A percentile compares a stretch with the other conserved stretches of the same genome.
phyloP scores from a whole-genome alignment of 2,113 vertebrate species.

The Semicossyphus pulcher region DNA sequence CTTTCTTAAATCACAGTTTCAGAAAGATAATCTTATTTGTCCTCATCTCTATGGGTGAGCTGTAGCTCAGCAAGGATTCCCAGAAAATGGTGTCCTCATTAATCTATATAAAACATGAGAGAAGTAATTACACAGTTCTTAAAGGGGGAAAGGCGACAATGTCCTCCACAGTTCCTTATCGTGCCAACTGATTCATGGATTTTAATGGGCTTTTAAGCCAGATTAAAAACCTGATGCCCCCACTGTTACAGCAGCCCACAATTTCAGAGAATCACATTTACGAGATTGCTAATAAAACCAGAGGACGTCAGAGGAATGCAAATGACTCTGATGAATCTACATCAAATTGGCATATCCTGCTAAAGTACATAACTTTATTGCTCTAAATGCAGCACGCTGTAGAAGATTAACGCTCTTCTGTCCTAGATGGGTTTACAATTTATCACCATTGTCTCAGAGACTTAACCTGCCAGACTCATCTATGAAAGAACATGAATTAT shows the following conservation, averaged over 20 bases:
- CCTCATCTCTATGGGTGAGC: slow-evolving; percentile 23
- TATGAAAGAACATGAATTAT: neutral
- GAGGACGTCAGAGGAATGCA: slow-evolving; percentile 51
- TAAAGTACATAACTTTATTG: slow-evolving; percentile 47
- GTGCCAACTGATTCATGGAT: slow-evolving; percentile 61
- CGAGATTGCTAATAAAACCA: slow-evolving; percentile 71
- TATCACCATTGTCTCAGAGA: neutral
- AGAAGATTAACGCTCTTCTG: neutral
- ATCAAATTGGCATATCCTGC: slow-evolving; percentile 50
- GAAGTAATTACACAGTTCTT: slow-evolving; percentile 61
- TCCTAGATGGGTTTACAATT: neutral
- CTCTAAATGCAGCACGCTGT: slow-evolving; percentile 8
- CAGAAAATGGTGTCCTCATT: slow-evolving; percentile 55
- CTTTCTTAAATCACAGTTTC: neutral
- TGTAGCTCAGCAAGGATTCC: slow-evolving; percentile 31
- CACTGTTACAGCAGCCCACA: slow-evolving; percentile 54
- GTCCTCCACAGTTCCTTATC: slow-evolving; percentile 51
- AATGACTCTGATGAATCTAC: slow-evolving; percentile 54
- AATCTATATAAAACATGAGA: slow-evolving; percentile 57
- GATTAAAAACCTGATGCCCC: slow-evolving; percentile 78
- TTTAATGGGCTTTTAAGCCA: slow-evolving; percentile 78
- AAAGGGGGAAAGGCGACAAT: slow-evolving; percentile 34
- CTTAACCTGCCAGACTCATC: neutral
- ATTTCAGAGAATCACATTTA: slow-evolving; percentile 62
- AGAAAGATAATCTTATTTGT: slow-evolving; percentile 7